phyloP scores from a whole-genome alignment of 2,113 vertebrate genomes.

The Melanocharis versteri region DNA sequence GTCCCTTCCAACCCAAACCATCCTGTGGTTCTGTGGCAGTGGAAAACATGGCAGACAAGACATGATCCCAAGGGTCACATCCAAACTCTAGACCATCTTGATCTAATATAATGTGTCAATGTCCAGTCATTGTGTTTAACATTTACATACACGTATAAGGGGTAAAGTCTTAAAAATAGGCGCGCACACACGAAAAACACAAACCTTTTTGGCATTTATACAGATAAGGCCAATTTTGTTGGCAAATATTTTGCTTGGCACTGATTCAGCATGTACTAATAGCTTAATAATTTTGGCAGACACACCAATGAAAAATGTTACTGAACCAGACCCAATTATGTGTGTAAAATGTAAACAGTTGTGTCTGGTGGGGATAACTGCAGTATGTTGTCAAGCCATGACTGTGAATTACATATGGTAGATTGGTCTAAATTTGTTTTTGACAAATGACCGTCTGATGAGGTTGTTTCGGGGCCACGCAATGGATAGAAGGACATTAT shows the following conservation, averaged over 20 bases:
- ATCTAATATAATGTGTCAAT: not conserved
- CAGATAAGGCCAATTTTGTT: slow-evolving; percentile 43
- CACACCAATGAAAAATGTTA: slow-evolving; percentile 42
- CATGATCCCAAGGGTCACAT: not conserved
- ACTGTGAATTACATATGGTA: slow-evolving; percentile 27
- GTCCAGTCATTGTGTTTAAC: not conserved
- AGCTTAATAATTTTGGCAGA: slow-evolving; percentile 41
- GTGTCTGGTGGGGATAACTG: slow-evolving; percentile 26
- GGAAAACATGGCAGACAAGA: not conserved
- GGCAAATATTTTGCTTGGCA: slow-evolving; percentile 40
- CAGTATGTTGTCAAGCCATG: slow-evolving; percentile 18
- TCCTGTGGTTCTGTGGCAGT: not conserved
- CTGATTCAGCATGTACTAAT: not conserved
- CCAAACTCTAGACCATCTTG: not conserved
- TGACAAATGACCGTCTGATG: slow-evolving; percentile 9
- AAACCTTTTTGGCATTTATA: slow-evolving; percentile 50
- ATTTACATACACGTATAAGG: not conserved
- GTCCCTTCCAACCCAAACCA: not conserved
- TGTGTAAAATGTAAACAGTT: slow-evolving; percentile 43
- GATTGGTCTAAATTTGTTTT: slow-evolving; percentile 37
- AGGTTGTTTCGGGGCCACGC: slow-evolving; percentile 17
- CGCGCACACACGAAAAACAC: not conserved
- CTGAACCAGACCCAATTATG: slow-evolving; percentile 45
- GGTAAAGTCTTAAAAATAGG: not conserved
- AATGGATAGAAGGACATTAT: not conserved